Percentiles rank a stretch among this genome's conserved stretches.
phyloP scores from a whole-genome alignment of 2,888 invertebrate species.

The Philonicus albiceps region DNA sequence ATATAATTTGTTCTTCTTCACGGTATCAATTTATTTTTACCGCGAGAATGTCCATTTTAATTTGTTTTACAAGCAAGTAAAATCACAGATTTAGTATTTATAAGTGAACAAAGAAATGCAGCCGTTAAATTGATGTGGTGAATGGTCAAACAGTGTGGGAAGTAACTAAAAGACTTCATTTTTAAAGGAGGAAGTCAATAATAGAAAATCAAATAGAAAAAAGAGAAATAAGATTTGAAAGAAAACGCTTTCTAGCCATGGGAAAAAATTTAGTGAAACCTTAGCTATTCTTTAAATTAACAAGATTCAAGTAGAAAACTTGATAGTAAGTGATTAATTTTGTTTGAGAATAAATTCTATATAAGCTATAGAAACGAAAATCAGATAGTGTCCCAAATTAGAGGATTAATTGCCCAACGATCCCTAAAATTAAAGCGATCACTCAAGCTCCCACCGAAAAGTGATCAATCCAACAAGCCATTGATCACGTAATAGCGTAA shows the following conservation, averaged over 20 bases:
- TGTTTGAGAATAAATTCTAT: background rate
- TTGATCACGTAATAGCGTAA: constrained; percentile 22
- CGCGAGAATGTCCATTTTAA: background rate
- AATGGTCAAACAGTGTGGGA: background rate
- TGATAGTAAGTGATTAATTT: background rate
- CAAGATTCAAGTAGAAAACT: background rate
- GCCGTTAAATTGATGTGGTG: background rate
- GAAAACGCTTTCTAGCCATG: background rate
- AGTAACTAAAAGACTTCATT: background rate
- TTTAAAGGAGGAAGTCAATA: background rate
- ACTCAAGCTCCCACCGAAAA: background rate
- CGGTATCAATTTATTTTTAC: background rate
- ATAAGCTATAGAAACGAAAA: background rate
- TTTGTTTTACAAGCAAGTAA: background rate
- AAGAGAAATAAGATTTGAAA: background rate
- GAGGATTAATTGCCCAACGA: background rate
- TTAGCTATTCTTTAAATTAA: background rate
- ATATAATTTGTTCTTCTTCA: background rate
- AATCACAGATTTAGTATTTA: background rate
- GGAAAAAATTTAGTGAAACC: background rate
- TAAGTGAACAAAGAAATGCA: background rate
- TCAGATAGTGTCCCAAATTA: background rate
- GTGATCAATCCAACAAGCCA: background rate
- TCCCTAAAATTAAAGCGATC: constrained; percentile 18
- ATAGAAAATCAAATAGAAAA: background rate